phyloP scores from a whole-genome alignment of 2,888 invertebrate genomes.

The Pandemis cinnamomeana region DNA sequence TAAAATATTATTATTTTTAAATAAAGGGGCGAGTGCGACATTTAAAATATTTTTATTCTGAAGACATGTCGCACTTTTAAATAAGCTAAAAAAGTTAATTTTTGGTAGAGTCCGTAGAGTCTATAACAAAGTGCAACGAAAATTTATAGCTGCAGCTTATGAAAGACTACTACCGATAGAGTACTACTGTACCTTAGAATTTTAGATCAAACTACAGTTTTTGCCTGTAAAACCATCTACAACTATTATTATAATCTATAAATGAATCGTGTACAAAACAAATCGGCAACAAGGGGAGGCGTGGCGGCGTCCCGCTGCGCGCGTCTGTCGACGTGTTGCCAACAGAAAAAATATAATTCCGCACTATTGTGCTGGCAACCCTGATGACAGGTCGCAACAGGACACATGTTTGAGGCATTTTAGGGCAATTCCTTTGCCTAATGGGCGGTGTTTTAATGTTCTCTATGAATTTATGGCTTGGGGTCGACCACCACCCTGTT shows the following conservation, averaged over 20 bases:
- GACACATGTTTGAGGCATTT: conserved; percentile 83
- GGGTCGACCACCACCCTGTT: conserved; percentile 64
- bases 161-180: not conserved
- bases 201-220: not conserved
- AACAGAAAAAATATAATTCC: conserved; percentile 78
- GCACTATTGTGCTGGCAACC: conserved; percentile 76
- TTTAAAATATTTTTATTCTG: too few relatives aligned
- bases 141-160: not conserved
- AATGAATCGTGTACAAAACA: conserved; percentile 77
- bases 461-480: conserved; percentile 72
- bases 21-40: too few relatives aligned
- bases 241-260: conserved; percentile 55
- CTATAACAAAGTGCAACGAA: too few relatives aligned
- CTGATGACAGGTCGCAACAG: conserved; percentile 82
- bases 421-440: conserved; percentile 80
- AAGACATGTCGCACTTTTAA: too few relatives aligned
- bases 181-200: not conserved
- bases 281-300: conserved; percentile 79
- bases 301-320: conserved; percentile 77
- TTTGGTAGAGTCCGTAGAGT: too few relatives aligned
- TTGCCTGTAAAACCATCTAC: not conserved
- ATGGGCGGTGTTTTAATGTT: conserved; percentile 82
- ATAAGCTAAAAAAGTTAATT: too few relatives aligned
- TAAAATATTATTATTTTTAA: too few relatives aligned
- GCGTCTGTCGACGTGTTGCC: conserved; percentile 82